Base-by-base conservation (phyloP, 2,113 vertebrate species). In the Cavia aperea region DNA sequence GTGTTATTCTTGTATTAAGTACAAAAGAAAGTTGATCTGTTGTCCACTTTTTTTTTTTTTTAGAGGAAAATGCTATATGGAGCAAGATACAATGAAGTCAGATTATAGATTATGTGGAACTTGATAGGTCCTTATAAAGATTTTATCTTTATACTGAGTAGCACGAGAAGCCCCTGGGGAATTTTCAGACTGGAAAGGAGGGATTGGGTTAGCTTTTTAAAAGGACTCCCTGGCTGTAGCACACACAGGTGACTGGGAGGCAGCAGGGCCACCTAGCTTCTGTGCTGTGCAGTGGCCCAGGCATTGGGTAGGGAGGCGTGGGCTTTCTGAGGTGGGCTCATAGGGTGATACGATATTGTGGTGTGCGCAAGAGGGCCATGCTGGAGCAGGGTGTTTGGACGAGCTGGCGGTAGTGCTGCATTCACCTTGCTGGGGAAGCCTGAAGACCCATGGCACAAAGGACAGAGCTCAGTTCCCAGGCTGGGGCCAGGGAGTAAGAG, bases 191-290 rank as follows among this genome's bases (percentile, higher is more conserved):
- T 13, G 18, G 31, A 26, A 81, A 51, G 56, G 16, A 81, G 65
- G 13, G 73, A 46, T 86, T 2, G 68, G 21, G 14, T 49, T 65
- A 14, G 18, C 39, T 39, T 49, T 66, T 51, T 24, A 68, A 86
- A 36, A 36, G 18, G 2, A 29, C 3, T 29, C 19, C 36, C 90
- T 46, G 49, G 2, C 13, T 58, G 62, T 39, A 58, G 23, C 2
- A 10, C 5, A 10, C 7, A n/a, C 11, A 70, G 1, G 7, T 21
- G n/a, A 60, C 62, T 1, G 3, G 10, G n/a, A 6, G 21, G 2
- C 10, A 36, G 78, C 43, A 24, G 10, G 4, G 6, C 49, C 7
- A 3, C 7, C 7, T 10, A 58, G 46, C 11, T 29, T 19, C 36
- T 62, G 23, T 23, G 49, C n/a, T 56, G 9, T 54, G 29, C 26